phyloP scores from a whole-genome alignment of 1,140 invertebrate genomes.

The Lordiphosa collinella region DNA sequence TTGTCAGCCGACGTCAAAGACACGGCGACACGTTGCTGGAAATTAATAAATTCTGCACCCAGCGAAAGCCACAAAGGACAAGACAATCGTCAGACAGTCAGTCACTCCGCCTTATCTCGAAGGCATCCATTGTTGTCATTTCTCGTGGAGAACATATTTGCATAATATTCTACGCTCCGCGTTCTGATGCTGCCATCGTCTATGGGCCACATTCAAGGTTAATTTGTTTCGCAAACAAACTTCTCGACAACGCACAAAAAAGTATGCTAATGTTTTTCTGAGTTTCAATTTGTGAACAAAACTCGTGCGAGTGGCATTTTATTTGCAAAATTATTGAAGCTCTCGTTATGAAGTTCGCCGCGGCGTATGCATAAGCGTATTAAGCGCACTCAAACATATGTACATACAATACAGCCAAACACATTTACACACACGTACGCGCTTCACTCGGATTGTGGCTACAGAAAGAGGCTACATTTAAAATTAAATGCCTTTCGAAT shows the following conservation, averaged over 20 bases:
- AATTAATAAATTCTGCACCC: constrained; percentile 55
- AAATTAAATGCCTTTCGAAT: constrained; percentile 54
- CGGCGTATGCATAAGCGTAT: constrained; percentile 47
- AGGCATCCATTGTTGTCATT: constrained; percentile 38
- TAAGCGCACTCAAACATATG: constrained; percentile 22
- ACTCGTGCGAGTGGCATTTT: constrained; percentile 34
- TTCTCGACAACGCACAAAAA: constrained; percentile 41
- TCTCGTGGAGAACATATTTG: constrained; percentile 34
- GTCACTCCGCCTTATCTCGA: constrained; percentile 4
- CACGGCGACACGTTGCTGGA: constrained; percentile 25
- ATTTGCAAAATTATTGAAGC: constrained; percentile 52
- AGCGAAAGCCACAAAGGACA: constrained; percentile 7
- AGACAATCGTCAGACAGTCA: constrained; percentile 19
- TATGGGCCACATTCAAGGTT: constrained; percentile 57
- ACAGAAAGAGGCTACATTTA: constrained; percentile 24
- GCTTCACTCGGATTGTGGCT: constrained; percentile 7
- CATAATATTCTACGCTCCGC: constrained; percentile 39
- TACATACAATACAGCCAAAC: neutral
- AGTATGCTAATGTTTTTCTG: constrained; percentile 65
- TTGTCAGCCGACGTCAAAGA: constrained; percentile 60
- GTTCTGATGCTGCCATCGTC: constrained; percentile 18
- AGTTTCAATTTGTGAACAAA: constrained; percentile 33
- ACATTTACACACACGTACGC: neutral
- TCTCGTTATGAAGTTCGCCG: constrained; percentile 56
- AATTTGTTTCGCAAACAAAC: constrained; percentile 68